These are phyloP conservation scores for Leptopilina myrica DNA, from an alignment of 2,888 invertebrate genomes.

Conservation along the genomic window DNA sequence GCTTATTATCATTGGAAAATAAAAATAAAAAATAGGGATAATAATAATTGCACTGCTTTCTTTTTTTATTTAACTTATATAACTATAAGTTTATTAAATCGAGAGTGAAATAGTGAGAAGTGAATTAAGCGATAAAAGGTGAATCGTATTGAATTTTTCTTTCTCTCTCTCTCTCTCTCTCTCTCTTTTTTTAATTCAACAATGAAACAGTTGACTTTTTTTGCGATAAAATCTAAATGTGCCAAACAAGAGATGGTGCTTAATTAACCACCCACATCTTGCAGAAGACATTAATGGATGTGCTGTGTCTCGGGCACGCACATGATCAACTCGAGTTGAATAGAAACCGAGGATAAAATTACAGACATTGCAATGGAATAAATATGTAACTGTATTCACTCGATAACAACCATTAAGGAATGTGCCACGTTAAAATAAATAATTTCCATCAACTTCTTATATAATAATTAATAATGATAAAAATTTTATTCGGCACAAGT, in stretches of 20 bases:
- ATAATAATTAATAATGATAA: too few relatives aligned
- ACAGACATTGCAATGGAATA: constrained; percentile 18
- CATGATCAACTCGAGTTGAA: constrained; percentile 5
- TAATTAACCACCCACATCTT: constrained; percentile 38
- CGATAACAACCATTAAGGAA: constrained; percentile 23
- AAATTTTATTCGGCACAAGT: too few relatives aligned
- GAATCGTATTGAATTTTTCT: not conserved
- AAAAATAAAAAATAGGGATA: too few relatives aligned
- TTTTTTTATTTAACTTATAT: too few relatives aligned
- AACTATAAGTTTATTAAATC: too few relatives aligned
- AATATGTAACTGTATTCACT: constrained; percentile 9
- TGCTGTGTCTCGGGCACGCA: constrained; percentile 28
- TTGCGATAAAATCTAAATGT: constrained; percentile 15
- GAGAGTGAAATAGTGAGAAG: too few relatives aligned
- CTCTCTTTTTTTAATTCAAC: not conserved
- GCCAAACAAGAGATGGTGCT: constrained; percentile 17
- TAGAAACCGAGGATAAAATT: constrained; percentile 28
- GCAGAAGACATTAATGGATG: constrained; percentile 24
- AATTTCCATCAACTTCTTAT: too few relatives aligned
- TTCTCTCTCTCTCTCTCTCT: too few relatives aligned
- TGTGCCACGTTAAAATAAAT: constrained; percentile 1
- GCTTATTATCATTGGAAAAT: too few relatives aligned
- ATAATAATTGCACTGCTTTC: too few relatives aligned
- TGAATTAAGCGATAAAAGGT: too few relatives aligned
- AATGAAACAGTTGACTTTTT: constrained; percentile 26